Conservation (phyloP, 2,113 vertebrate species). For the Xiphorhynchus elegans region DNA sequence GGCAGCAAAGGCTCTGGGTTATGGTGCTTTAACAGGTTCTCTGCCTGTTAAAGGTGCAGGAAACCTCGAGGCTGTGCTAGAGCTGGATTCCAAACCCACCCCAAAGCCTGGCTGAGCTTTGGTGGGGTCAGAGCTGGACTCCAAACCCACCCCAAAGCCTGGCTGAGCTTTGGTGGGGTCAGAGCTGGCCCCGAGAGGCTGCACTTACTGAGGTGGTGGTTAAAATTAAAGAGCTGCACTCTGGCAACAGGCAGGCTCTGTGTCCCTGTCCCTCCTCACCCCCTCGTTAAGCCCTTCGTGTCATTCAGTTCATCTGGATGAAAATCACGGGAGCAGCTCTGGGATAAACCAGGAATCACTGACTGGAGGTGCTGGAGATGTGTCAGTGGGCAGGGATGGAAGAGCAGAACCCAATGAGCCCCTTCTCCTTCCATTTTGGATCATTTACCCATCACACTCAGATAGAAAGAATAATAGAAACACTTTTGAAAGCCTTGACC, state of each 20-base stretch:
- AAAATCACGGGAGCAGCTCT: background rate
- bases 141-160: background rate
- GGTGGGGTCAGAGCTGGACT: rapidly evolving
- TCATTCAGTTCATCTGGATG: background rate
- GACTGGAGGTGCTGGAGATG: background rate
- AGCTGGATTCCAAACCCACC: rapidly evolving
- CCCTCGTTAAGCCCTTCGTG: rapidly evolving
- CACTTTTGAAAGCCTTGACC: background rate
- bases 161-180: background rate
- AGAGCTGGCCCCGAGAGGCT: rapidly evolving
- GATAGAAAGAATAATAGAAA: background rate
- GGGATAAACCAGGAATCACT: background rate
- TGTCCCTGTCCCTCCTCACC: background rate
- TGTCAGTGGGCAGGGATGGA: rapidly evolving
- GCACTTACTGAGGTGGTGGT: rapidly evolving
- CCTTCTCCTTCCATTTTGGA: background rate
- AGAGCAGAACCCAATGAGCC: background rate
- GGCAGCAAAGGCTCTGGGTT: background rate
- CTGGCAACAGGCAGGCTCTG: background rate
- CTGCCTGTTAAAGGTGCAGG: background rate
- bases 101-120: background rate
- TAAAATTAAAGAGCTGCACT: rapidly evolving
- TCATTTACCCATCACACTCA: background rate
- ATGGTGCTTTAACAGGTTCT: rapidly evolving
- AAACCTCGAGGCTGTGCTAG: rapidly evolving